Conservation (phyloP, 2,888 invertebrate species). For the Pachydiplax longipennis region DNA sequence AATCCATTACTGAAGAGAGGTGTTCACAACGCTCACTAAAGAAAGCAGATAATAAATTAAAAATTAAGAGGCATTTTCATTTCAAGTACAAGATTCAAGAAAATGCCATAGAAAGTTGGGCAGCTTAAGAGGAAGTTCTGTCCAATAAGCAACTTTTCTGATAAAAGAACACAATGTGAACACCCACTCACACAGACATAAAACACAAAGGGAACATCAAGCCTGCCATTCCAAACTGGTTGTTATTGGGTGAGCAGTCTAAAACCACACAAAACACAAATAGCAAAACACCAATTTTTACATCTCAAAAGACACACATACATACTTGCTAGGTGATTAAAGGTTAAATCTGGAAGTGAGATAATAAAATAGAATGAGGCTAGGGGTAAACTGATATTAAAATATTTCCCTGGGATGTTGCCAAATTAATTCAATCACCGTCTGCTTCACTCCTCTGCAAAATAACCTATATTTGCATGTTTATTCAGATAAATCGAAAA, state of each 20-base stretch:
- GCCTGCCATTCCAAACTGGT: slow-evolving; percentile 30
- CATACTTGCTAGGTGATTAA: background rate
- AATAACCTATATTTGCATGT: background rate
- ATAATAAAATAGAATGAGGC: background rate
- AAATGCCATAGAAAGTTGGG: too few relatives aligned
- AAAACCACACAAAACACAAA: slow-evolving; percentile 21
- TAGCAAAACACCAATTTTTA: background rate
- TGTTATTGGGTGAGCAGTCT: background rate
- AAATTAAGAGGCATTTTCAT: background rate
- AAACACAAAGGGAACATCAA: background rate
- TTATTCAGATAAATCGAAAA: background rate
- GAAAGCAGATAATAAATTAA: background rate
- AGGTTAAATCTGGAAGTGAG: background rate
- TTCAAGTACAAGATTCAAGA: background rate
- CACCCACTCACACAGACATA: slow-evolving; percentile 7
- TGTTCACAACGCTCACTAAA: background rate
- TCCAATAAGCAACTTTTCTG: background rate
- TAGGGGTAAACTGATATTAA: background rate
- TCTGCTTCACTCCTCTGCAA: background rate
- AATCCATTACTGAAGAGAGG: background rate
- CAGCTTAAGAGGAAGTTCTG: too few relatives aligned
- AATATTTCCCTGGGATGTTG: background rate
- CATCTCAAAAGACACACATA: background rate
- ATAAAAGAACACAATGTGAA: background rate
- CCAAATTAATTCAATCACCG: background rate